Conservation (phyloP, 2,113 vertebrate genomes). For the Epinephelus lanceolatus region DNA sequence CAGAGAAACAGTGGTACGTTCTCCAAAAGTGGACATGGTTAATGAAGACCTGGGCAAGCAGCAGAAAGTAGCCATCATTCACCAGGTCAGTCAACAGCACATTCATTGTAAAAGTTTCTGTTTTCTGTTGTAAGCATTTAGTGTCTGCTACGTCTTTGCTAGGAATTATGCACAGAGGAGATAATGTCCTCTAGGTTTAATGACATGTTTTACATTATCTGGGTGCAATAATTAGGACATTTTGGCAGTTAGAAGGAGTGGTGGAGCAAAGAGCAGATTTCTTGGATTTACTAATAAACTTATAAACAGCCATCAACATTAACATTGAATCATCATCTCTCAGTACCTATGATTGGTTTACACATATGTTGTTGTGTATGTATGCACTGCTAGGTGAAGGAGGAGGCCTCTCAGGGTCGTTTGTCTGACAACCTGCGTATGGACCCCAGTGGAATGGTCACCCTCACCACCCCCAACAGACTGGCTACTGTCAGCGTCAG, state of each 20-base stretch:
- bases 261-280: not conserved
- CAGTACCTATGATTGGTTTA: not conserved
- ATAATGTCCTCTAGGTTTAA: not conserved
- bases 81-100: conserved; percentile 80
- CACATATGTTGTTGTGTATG: not conserved
- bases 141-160: not conserved
- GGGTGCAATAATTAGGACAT: not conserved
- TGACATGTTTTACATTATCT: not conserved
- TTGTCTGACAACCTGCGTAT: conserved; percentile 89
- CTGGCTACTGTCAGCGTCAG: conserved; percentile 89
- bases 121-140: not conserved
- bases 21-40: conserved; percentile 97
- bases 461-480: conserved; percentile 92
- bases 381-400: conserved; percentile 80
- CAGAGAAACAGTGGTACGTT: conserved; percentile 94
- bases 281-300: not conserved
- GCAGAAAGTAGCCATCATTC: conserved; percentile 95
- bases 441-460: conserved; percentile 90
- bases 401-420: conserved; percentile 85
- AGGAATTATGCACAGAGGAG: not conserved
- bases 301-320: not conserved
- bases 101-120: not conserved
- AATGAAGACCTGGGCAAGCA: conserved; percentile 97
- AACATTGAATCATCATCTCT: not conserved
- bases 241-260: not conserved